These are phyloP conservation scores for Dryocosmus kuriphilus DNA, from an alignment of 2,888 invertebrate genomes.

Conservation along the genomic window DNA sequence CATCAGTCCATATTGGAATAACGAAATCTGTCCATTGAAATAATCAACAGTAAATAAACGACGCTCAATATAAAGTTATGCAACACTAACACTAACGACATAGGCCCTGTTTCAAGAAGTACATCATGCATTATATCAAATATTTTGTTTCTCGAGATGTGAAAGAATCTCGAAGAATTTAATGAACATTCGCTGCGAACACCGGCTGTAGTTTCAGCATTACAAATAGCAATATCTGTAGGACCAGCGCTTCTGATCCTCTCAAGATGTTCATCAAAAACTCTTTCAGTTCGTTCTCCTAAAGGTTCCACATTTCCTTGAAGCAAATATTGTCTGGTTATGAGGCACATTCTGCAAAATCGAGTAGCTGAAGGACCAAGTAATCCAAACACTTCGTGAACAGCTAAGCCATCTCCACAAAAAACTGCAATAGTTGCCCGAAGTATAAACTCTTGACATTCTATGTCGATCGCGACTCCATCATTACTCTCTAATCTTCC, in stretches of 20 bases:
- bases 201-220: constrained; percentile 11
- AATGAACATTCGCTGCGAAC: constrained; percentile 20
- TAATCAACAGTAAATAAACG: constrained; percentile 39
- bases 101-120: constrained; percentile 48
- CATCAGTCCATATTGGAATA: constrained; percentile 49
- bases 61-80: constrained; percentile 23
- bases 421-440: constrained; percentile 47
- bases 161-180: constrained; percentile 38
- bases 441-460: constrained; percentile 43
- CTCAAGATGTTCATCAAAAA: constrained; percentile 4
- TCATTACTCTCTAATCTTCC: constrained; percentile 49
- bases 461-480: constrained; percentile 41
- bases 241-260: background rate
- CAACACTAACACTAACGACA: constrained; percentile 52
- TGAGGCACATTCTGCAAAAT: constrained; percentile 50
- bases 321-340: constrained; percentile 36
- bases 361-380: constrained; percentile 47
- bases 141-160: constrained; percentile 40
- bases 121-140: constrained; percentile 46
- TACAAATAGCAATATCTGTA: background rate
- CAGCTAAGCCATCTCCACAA: constrained; percentile 52
- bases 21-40: constrained; percentile 48
- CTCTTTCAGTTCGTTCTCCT: constrained; percentile 6
- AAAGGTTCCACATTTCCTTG: constrained; percentile 6
- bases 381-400: constrained; percentile 46